Base-by-base conservation (phyloP, 1,140 invertebrate genomes). In the Arion vulgaris region DNA sequence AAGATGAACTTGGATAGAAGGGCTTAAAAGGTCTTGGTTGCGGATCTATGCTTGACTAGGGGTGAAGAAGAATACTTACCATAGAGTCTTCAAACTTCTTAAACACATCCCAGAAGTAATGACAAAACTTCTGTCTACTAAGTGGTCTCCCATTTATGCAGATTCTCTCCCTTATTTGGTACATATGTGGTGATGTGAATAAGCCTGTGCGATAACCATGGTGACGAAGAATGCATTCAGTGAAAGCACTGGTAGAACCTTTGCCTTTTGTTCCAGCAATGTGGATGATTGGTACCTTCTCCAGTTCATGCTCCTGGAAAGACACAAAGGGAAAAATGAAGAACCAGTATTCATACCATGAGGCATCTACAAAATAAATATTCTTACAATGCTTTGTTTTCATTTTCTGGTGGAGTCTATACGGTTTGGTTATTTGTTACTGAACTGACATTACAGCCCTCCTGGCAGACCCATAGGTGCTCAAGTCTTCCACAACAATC, bases 181-280 rank as follows among this genome's bases (percentile, higher is more conserved):
- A 66, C 62, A 66, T 66, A 32, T 66, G 62, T 66, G 62, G 62
- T 32, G 62, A 66, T 32, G 62, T 94, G 91, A 95, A 99, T 89
- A 99, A 97, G 2, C 98, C 99, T 0, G 98, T 99, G 87, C 94
- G 95, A 87, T 95, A 96, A 1, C 97, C 97, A 89, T 96, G 95
- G 71, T 95, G 90, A 0, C 96, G 94, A 23, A 99, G 93, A 86
- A 99, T 97, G 0, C 95, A 95, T 90, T 99, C 99, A 73, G 95
- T 94, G 90, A 97, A 96, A 0, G 98, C 97, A 92, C 97, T 98
- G 0, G 98, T 99, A 23, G 97, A 98, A 36, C 95, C 95, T 91
- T 95, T 95, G 53, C 98, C 98, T 94, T 99, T 99, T 0, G 98
- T 99, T 11, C 98, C 98, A 87, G 96, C 94, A 1, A 99, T 95